phyloP scores from a whole-genome alignment of 2,888 invertebrate genomes.

The Troides aeacus region DNA sequence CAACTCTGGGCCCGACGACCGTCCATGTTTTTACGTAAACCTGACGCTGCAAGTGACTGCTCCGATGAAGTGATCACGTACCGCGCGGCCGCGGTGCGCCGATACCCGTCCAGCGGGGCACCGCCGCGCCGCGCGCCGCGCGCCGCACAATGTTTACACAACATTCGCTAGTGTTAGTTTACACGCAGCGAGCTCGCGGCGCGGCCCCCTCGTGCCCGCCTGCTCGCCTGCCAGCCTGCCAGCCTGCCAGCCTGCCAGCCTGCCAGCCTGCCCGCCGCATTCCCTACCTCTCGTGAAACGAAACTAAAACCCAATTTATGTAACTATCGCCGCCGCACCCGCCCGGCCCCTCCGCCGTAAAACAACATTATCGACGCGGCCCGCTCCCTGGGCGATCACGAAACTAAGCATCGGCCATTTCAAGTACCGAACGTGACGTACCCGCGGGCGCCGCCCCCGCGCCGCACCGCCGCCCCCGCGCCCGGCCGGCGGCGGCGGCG shows the following conservation, averaged over 20 bases:
- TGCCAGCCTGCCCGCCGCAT: conserved; percentile 21
- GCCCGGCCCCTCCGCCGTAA: conserved; percentile 62
- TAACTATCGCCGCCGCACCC: conserved; percentile 32
- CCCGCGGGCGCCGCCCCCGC: conserved; percentile 32
- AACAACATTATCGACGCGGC: conserved; percentile 76
- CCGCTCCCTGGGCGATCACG: conserved; percentile 78
- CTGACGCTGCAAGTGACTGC: not conserved
- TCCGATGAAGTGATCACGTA: not conserved
- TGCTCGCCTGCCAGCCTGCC: no score
- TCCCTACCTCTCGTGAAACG: conserved; percentile 74
- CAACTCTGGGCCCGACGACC: no score
- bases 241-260: no score
- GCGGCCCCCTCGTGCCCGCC: no score
- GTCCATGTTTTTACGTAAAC: no score
- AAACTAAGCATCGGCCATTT: conserved; percentile 77
- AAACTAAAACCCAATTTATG: conserved; percentile 67
- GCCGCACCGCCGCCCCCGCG: no score
- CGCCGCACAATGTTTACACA: no score
- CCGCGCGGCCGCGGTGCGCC: not conserved
- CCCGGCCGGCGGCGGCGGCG: no score
- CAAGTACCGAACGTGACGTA: conserved; percentile 69
- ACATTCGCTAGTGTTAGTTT: no score
- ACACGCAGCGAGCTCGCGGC: no score
- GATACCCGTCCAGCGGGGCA: no score
- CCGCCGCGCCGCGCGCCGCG: conserved; percentile 18